Conservation (phyloP, 2,888 invertebrate genomes). For the Oscheius onirici region DNA sequence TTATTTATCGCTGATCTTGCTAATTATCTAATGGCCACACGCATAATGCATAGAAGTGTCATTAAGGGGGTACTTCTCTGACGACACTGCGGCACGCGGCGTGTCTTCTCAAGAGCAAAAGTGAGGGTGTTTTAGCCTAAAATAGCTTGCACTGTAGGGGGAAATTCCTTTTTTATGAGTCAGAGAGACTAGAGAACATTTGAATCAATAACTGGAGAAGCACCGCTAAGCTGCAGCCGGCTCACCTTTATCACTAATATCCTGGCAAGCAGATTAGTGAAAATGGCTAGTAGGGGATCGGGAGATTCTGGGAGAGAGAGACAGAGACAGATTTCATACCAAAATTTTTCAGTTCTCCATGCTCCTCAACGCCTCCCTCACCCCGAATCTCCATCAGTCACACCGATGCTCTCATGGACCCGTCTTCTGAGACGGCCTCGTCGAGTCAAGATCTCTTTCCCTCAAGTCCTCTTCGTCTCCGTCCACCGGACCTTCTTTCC, state of each 20-base stretch:
- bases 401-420: slow-evolving; percentile 48
- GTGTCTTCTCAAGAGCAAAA: neutral
- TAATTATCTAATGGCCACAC: slow-evolving; percentile 18
- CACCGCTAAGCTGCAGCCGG: neutral
- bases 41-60: slow-evolving; percentile 18
- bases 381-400: slow-evolving; percentile 46
- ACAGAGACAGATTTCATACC: neutral
- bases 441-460: slow-evolving; percentile 41
- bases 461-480: slow-evolving; percentile 45
- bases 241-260: neutral
- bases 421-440: slow-evolving; percentile 38
- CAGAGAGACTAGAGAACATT: no score
- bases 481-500: slow-evolving; percentile 48
- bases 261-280: slow-evolving; percentile 1
- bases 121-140: neutral
- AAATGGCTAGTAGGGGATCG: no score
- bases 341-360: slow-evolving; percentile 44
- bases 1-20: slow-evolving; percentile 16
- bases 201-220: neutral
- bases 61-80: slow-evolving; percentile 8
- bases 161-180: neutral
- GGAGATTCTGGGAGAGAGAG: no score
- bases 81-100: slow-evolving; percentile 11
- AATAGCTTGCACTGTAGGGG: neutral
- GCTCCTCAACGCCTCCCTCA: slow-evolving; percentile 46